Evolutionary conservation across 2,888 invertebrate genomes (phyloP).

Genomic region (Nezara viridula): DNA sequence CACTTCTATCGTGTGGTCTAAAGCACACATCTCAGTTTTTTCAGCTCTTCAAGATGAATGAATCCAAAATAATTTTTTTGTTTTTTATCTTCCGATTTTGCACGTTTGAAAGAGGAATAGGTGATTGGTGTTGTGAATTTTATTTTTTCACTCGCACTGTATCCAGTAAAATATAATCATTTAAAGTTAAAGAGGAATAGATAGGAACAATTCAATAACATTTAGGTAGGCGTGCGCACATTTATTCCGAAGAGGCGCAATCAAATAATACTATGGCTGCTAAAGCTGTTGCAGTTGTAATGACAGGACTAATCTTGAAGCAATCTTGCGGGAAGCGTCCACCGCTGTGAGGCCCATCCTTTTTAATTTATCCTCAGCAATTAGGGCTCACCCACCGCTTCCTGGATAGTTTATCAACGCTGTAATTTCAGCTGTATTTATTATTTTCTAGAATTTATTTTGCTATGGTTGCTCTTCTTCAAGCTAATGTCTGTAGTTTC

Average conservation of each 20-base stretch:
- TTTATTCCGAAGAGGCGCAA: background rate
- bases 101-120: too few species aligned
- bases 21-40: too few species aligned
- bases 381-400: background rate
- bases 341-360: background rate
- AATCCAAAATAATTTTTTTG: too few species aligned
- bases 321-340: background rate
- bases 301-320: background rate
- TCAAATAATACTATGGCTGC: background rate
- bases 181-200: background rate
- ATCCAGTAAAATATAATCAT: background rate
- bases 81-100: too few species aligned
- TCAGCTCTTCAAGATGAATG: too few species aligned
- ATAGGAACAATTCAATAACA: background rate
- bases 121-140: too few species aligned
- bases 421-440: background rate
- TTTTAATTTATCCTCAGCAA: slow-evolving; percentile 37
- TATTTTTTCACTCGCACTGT: too few species aligned
- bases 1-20: too few species aligned
- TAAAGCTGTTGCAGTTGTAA: background rate
- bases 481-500: background rate
- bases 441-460: background rate
- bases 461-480: background rate
- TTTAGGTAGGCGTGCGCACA: background rate
- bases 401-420: slow-evolving; percentile 8